Conservation (phyloP, 2,113 vertebrate species). For the Gasterosteus nipponicus region DNA sequence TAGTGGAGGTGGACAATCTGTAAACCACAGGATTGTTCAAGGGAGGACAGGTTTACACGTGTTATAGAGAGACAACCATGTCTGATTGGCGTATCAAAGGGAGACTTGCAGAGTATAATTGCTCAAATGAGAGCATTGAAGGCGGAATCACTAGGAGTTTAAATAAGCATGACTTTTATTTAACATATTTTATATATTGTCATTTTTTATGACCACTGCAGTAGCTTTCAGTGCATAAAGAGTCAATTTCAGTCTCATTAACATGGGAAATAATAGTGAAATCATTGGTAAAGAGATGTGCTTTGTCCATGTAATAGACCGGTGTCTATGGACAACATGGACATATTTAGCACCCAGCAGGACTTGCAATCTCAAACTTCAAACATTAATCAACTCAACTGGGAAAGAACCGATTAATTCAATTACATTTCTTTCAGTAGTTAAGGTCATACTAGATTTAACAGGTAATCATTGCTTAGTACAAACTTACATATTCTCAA, state of each 20-base stretch:
- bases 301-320: neutral
- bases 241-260: too few species aligned
- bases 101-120: neutral
- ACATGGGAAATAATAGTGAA: too few species aligned
- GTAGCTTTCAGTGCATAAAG: neutral
- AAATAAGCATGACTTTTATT: neutral
- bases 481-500: neutral
- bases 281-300: neutral
- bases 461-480: neutral
- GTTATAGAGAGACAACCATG: slow-evolving; percentile 4
- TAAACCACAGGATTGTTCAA: neutral
- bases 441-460: neutral
- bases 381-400: neutral
- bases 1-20: slow-evolving; percentile 27
- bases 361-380: neutral
- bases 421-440: neutral
- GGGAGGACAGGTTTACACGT: neutral
- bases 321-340: neutral
- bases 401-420: neutral
- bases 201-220: neutral
- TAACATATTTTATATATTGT: too few species aligned
- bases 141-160: neutral
- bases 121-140: neutral
- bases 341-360: neutral
- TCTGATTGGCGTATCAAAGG: neutral